A percentile compares a stretch with the other conserved stretches of the same genome.
These are phyloP conservation scores for Otolemur crassicaudatus DNA, from an alignment of 2,797 vertebrate species.

Conservation along the genomic window DNA sequence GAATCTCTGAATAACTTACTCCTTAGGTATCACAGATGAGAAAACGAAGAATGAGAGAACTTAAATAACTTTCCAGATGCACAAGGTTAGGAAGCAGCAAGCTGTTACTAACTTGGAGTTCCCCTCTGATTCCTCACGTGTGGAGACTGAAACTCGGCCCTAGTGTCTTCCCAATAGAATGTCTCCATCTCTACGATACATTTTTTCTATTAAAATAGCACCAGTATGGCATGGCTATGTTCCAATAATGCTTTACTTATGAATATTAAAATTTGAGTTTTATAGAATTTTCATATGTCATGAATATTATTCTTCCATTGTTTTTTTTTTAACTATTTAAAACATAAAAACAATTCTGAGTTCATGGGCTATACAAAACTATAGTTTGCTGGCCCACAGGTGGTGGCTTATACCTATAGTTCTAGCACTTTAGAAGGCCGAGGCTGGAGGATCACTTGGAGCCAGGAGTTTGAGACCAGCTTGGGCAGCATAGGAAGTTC, in stretches of 20 bases:
- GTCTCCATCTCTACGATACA: background rate
- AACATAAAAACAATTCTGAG: background rate
- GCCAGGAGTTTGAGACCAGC: background rate
- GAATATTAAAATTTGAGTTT: constrained; percentile 26
- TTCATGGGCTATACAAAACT: background rate
- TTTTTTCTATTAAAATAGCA: background rate
- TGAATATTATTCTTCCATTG: background rate
- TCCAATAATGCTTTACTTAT: constrained; percentile 10
- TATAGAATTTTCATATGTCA: background rate
- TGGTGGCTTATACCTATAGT: background rate
- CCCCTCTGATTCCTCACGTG: background rate
- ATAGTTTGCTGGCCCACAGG: background rate
- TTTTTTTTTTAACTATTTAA: background rate
- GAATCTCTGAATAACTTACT: constrained; percentile 63
- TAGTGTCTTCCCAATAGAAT: background rate
- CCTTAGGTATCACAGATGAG: constrained; percentile 51
- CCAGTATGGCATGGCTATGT: background rate
- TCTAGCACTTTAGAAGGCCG: background rate
- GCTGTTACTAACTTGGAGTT: background rate
- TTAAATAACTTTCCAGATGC: constrained; percentile 45
- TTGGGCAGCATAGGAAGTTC: background rate
- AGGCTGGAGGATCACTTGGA: background rate
- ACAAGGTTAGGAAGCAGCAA: background rate
- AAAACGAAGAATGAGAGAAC: constrained; percentile 54
- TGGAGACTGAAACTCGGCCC: background rate